Conservation (phyloP, 2,888 invertebrate species). For the Pemphredon lugubris region DNA sequence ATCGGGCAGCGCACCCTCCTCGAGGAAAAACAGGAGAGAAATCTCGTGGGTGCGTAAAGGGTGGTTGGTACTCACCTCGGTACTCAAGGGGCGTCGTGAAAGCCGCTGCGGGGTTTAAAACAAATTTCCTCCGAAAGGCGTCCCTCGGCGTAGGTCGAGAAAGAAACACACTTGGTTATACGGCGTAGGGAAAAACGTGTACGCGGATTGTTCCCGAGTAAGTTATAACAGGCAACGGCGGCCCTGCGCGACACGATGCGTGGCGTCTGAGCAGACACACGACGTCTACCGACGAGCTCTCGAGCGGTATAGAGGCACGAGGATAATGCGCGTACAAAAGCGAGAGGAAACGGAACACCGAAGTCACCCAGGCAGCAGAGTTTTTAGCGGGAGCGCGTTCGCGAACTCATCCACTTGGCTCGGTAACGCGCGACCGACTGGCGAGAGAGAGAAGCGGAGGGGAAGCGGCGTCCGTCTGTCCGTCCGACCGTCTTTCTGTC, state of each 20-base stretch:
- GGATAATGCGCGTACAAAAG: constrained; percentile 14
- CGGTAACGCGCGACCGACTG: constrained; percentile 79
- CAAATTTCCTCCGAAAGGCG: constrained; percentile 25
- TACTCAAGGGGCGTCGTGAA: constrained; percentile 49
- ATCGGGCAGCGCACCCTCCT: constrained; percentile 5
- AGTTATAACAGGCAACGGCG: neutral
- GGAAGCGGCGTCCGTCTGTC: constrained; percentile 61
- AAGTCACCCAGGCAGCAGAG: constrained; percentile 30
- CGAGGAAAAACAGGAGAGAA: neutral
- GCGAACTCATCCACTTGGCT: constrained; percentile 75
- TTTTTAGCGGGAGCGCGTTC: constrained; percentile 70
- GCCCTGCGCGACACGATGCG: constrained; percentile 21
- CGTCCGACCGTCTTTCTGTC: constrained; percentile 60
- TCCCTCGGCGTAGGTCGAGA: constrained; percentile 31
- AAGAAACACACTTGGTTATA: constrained; percentile 42
- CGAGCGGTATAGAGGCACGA: neutral
- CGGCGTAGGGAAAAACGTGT: constrained; percentile 19
- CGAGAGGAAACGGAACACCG: constrained; percentile 27
- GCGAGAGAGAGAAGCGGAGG: constrained; percentile 64
- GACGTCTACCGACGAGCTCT: neutral
- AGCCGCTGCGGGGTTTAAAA: constrained; percentile 39
- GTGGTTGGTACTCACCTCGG: constrained; percentile 40
- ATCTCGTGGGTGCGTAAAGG: neutral
- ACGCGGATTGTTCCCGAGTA: neutral
- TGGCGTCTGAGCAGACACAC: constrained; percentile 40